Percentiles rank a stretch among this genome's conserved stretches.
Conservation (phyloP, 2,888 invertebrate species). For the Hymenopus coronatus region DNA sequence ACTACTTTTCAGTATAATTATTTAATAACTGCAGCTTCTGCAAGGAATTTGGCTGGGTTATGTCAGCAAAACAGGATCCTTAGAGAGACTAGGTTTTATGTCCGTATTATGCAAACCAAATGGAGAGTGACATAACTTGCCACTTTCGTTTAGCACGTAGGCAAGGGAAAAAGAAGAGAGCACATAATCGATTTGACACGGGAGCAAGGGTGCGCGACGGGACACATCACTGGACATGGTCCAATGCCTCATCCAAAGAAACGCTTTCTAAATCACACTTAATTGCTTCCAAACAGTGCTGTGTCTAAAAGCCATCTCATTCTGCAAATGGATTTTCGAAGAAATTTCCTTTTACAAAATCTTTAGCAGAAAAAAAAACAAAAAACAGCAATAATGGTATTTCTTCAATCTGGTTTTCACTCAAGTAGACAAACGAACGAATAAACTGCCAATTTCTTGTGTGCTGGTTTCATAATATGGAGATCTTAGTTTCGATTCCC, state of each 20-base stretch:
- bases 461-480: no score
- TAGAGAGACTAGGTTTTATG: neutral
- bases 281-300: neutral
- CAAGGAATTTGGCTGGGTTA: no score
- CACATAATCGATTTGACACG: neutral
- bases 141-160: neutral
- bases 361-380: no score
- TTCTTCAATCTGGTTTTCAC: no score
- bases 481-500: no score
- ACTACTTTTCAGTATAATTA: no score
- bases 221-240: neutral
- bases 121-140: neutral
- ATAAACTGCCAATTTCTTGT: no score
- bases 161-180: neutral
- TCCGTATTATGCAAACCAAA: neutral
- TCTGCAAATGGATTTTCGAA: neutral
- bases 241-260: neutral
- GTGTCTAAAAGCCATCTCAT: neutral
- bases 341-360: neutral
- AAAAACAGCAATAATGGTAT: no score
- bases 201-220: neutral
- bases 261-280: neutral
- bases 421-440: no score
- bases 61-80: neutral
- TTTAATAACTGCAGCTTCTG: no score